These are phyloP conservation scores for Patella depressa DNA, from an alignment of 2,888 invertebrate species.

Conservation along the genomic window DNA sequence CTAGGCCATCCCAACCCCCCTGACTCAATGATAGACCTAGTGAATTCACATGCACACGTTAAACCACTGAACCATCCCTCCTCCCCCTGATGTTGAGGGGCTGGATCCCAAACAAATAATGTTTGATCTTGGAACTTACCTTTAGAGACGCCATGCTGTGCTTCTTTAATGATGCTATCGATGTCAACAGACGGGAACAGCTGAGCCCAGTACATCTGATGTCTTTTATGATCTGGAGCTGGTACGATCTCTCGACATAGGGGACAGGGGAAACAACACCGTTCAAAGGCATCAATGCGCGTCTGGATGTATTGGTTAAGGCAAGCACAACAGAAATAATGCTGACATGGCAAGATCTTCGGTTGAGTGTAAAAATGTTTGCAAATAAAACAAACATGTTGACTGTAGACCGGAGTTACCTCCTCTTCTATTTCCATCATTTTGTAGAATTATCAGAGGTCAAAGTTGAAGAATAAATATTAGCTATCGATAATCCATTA, in stretches of 20 bases:
- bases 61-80: too few species aligned
- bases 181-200: neutral
- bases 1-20: too few species aligned
- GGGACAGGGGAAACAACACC: neutral
- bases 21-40: too few species aligned
- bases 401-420: neutral
- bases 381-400: neutral
- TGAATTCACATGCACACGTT: too few species aligned
- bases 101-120: too few species aligned
- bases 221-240: neutral
- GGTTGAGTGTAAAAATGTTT: neutral
- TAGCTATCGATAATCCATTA: too few species aligned
- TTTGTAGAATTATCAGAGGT: too few species aligned
- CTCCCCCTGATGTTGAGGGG: too few species aligned
- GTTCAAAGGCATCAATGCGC: neutral
- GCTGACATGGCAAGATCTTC: neutral
- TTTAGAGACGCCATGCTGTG: neutral
- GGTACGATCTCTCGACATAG: neutral
- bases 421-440: conserved; percentile 2
- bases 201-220: neutral
- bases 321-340: neutral
- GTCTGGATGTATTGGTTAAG: neutral
- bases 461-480: too few species aligned
- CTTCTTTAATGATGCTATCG: neutral
- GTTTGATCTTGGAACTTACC: neutral